Evolutionary conservation across 2,888 invertebrate genomes (phyloP), one percentile per base, ranked within the genome.

Genomic region (Himalopsyche kuldschensis): DNA sequence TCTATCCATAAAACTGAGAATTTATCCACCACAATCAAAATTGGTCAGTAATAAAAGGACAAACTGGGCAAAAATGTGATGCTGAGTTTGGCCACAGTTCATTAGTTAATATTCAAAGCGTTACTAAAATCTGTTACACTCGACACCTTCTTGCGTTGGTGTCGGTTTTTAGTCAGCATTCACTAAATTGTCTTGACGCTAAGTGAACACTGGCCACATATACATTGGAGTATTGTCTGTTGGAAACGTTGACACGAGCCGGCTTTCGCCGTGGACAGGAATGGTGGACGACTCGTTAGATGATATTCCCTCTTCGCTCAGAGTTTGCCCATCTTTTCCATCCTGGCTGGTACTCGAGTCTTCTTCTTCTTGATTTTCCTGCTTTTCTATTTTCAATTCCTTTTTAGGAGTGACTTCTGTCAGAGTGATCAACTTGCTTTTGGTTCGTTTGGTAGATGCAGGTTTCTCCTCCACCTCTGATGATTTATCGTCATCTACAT

Each of bases 351-450:
- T 82, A 80, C 79, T 77, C 10, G 78, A 79, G 32, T 76, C 84
- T n/a, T 85, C 86, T 10, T 63, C 75, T 32, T 46, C 55, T 24
- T 32, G 41, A 6, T 81, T 78, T 55, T 85, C 85, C 30, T 84
- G 81, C 41, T 84, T 86, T 75, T 84, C 84, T 24, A 84, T 63
- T 78, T 85, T 85, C 83, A 86, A 79, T 46, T 84, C 86, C 76
- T 83, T 80, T 24, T 81, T 81, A 11, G 84, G 84, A 41, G 48
- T 69, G n/a, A 85, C 76, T 41, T 32, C 47, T 4, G 32, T 20
- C 24, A 75, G 24, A 75, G 35, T 47, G 35, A 24, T 41, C 47
- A n/a, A 20, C 69, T 83, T 83, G 30, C 10, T 31, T 78, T 82
- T 84, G 6, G 27, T 75, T 78, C 69, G 79, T 47, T 82, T 84